These are phyloP conservation scores for Trochalopteron elliotii DNA, from an alignment of 2,113 vertebrate genomes.

Conservation along the genomic window DNA sequence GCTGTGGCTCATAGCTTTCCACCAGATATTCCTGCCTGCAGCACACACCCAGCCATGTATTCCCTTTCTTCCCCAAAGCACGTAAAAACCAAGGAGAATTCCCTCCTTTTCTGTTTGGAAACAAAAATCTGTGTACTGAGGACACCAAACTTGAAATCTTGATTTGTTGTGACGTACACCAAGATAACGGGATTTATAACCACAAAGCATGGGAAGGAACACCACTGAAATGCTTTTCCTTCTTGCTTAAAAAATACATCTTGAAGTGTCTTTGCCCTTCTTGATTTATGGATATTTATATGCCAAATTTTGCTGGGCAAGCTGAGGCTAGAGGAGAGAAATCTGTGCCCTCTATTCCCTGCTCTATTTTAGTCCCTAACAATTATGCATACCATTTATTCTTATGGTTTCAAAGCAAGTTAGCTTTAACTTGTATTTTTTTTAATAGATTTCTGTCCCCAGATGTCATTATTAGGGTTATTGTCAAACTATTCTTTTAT, in stretches of 20 bases:
- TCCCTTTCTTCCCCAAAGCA: background rate
- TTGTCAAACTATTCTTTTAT: background rate
- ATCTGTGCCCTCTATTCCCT: background rate
- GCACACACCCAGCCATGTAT: background rate
- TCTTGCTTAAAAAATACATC: background rate
- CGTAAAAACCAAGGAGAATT: background rate
- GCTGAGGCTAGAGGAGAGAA: background rate
- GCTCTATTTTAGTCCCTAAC: background rate
- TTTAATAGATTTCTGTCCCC: background rate
- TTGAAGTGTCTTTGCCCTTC: background rate
- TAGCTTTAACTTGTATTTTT: background rate
- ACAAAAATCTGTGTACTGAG: accelerated
- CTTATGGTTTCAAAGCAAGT: background rate
- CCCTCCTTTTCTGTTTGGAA: background rate
- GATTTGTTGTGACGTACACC: background rate
- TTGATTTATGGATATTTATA: background rate
- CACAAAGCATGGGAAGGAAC: background rate
- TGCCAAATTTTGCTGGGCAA: background rate
- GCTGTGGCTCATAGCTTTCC: background rate
- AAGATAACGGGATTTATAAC: background rate
- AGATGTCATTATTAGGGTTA: background rate
- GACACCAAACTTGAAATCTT: background rate
- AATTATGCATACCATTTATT: background rate
- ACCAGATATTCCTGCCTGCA: background rate
- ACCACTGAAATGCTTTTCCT: background rate